Percentiles rank a stretch among this genome's conserved stretches.
These are phyloP conservation scores for Amaurobius ferox DNA, from an alignment of 2,888 invertebrate genomes.

Conservation along the genomic window DNA sequence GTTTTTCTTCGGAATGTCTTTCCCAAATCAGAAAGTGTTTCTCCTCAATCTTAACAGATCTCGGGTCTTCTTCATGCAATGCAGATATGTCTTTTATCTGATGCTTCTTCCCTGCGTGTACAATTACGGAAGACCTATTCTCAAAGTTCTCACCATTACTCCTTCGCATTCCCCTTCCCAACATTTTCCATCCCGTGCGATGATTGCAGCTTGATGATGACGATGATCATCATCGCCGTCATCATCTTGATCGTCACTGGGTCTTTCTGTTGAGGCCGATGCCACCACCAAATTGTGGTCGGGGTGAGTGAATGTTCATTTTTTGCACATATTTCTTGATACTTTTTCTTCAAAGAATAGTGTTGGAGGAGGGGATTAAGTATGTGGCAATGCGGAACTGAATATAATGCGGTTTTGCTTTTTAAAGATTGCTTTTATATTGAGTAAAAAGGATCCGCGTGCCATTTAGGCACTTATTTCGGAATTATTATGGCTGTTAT, in stretches of 20 bases:
- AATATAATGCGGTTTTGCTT: conserved; percentile 11
- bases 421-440: conserved; percentile 23
- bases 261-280: conserved; percentile 18
- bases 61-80: neutral
- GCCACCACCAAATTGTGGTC: conserved; percentile 33
- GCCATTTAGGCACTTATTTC: neutral
- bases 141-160: conserved; percentile 32
- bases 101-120: neutral
- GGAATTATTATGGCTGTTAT: conserved; percentile 56
- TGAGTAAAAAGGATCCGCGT: neutral
- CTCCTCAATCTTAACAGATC: neutral
- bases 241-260: conserved; percentile 32
- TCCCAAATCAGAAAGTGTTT: no score
- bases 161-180: neutral
- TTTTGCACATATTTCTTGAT: neutral
- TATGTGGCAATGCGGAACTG: conserved; percentile 47
- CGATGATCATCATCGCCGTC: conserved; percentile 36
- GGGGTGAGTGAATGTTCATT: conserved; percentile 15
- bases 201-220: conserved; percentile 30
- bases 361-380: neutral
- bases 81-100: conserved; percentile 2
- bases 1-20: no score
- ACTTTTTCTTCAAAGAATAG: neutral
- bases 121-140: conserved; percentile 9
- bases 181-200: conserved; percentile 27